Percentiles rank a stretch among this genome's conserved stretches.
These are phyloP conservation scores for Cyprinodon diabolis DNA, from an alignment of 2,797 vertebrate species.

Conservation along the genomic window DNA sequence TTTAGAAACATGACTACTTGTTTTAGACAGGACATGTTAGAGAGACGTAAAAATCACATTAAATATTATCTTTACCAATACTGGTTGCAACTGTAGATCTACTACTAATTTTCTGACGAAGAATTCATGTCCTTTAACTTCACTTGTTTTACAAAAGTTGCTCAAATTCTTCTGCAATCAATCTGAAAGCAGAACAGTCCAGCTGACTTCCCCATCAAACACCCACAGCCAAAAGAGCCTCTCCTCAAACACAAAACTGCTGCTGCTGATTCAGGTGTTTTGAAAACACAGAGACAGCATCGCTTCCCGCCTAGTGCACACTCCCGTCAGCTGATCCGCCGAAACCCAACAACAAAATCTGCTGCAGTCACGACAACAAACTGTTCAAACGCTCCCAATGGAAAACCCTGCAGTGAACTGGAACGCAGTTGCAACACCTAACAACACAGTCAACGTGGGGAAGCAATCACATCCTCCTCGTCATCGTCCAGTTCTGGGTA, in stretches of 20 bases:
- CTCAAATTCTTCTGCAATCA: conserved; percentile 17
- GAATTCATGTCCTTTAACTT: neutral
- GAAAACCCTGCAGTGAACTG: conserved; percentile 12
- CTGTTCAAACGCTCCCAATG: conserved; percentile 15
- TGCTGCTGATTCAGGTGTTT: conserved; percentile 65
- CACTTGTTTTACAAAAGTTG: conserved; percentile 8
- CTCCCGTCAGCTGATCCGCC: conserved; percentile 64
- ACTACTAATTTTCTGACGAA: neutral
- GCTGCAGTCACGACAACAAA: conserved; percentile 47
- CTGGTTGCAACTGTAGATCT: neutral
- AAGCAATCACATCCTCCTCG: neutral
- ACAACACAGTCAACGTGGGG: conserved; percentile 22
- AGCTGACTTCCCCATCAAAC: conserved; percentile 22
- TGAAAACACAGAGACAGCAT: conserved; percentile 62
- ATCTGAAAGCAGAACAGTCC: conserved; percentile 18
- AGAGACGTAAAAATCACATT: too few species aligned
- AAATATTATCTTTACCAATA: neutral
- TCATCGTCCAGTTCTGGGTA: conserved; percentile 9
- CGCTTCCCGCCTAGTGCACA: conserved; percentile 37
- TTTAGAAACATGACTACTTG: neutral
- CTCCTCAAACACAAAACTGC: neutral
- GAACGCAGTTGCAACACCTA: conserved; percentile 12
- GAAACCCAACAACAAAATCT: conserved; percentile 28
- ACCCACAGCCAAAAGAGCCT: neutral
- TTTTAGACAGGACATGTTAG: too few species aligned